These are phyloP conservation scores for Cynodonichthys magdalenae DNA, from an alignment of 2,797 vertebrate species.

Conservation along the genomic window DNA sequence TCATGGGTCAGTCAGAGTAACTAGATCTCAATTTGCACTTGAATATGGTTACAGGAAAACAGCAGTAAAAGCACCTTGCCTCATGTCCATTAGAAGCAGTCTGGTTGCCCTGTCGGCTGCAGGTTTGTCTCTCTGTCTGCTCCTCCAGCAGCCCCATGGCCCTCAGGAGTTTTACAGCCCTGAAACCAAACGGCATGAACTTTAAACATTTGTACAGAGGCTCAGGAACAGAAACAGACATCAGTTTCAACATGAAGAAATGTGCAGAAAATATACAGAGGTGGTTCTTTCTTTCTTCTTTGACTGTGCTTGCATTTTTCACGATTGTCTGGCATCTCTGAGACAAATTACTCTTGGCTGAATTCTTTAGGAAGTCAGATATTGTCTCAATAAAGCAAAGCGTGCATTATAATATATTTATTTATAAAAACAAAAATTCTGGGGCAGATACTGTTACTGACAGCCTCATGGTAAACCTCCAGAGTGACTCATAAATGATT, in stretches of 20 bases:
- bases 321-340: conserved; percentile 45
- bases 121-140: conserved; percentile 49
- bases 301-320: conserved; percentile 54
- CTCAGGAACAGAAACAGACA: conserved; percentile 18
- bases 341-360: conserved; percentile 59
- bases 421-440: conserved; percentile 31
- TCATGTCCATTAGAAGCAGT: conserved; percentile 62
- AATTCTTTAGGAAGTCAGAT: conserved; percentile 53
- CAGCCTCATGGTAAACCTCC: conserved; percentile 39
- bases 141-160: conserved; percentile 22
- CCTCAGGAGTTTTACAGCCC: conserved; percentile 49
- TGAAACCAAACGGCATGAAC: conserved; percentile 33
- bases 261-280: neutral
- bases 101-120: conserved; percentile 34
- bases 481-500: conserved; percentile 25
- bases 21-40: conserved; percentile 55
- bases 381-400: conserved; percentile 53
- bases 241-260: conserved; percentile 4
- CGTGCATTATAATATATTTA: conserved; percentile 55
- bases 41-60: conserved; percentile 65
- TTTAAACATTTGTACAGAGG: conserved; percentile 19
- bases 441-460: conserved; percentile 52
- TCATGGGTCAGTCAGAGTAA: conserved; percentile 53
- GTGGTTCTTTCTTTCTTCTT: conserved; percentile 4
- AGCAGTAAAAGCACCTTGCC: conserved; percentile 58